Evolutionary conservation across 2,113 vertebrate species (phyloP).

Genomic region (Acrocephalus arundinaceus): DNA sequence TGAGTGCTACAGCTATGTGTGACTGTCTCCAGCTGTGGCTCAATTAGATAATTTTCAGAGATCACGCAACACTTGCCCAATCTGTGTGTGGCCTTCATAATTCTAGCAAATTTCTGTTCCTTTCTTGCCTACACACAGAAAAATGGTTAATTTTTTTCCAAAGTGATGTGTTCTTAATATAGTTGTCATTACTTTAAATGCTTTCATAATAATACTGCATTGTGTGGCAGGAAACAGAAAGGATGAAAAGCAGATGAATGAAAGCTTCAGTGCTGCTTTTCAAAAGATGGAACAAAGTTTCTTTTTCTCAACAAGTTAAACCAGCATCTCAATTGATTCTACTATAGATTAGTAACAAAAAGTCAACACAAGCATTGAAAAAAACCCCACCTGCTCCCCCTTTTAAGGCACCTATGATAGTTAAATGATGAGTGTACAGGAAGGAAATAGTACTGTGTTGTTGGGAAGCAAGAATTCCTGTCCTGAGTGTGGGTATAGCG

Average conservation of each 20-base stretch:
- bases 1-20: background rate
- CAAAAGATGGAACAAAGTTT: background rate
- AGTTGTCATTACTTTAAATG: conserved; percentile 40
- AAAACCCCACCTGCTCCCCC: accelerated
- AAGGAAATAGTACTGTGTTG: background rate
- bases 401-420: background rate
- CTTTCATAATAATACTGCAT: conserved; percentile 20
- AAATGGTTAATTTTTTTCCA: background rate
- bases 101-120: background rate
- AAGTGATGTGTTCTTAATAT: conserved; percentile 41
- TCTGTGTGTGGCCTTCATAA: background rate
- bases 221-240: conserved; percentile 35
- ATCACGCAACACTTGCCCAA: background rate
- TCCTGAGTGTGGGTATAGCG: background rate
- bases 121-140: background rate
- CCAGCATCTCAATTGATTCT: background rate
- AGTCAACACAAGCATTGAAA: background rate
- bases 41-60: background rate
- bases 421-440: background rate
- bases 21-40: conserved; percentile 10
- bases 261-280: background rate
- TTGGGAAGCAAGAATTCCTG: background rate
- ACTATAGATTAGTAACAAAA: background rate
- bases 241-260: conserved; percentile 58
- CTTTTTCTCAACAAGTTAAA: background rate